Conservation (phyloP, 2,797 vertebrate genomes). For the Pristis pectinata region DNA sequence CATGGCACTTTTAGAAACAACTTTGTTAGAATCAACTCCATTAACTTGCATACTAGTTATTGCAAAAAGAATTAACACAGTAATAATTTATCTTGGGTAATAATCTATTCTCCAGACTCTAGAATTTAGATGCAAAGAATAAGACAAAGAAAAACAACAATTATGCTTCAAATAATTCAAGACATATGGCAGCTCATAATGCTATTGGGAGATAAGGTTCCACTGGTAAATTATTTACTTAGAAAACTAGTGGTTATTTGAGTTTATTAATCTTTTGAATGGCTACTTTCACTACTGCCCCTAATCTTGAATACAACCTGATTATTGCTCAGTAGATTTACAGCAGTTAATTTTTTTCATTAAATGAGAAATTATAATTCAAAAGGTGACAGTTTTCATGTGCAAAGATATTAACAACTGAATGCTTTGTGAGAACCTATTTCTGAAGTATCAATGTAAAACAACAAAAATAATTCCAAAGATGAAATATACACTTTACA, state of each 20-base stretch:
- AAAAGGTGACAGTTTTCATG: background rate
- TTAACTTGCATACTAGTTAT: background rate
- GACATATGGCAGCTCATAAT: background rate
- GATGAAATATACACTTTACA: background rate
- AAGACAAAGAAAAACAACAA: background rate
- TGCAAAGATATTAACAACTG: background rate
- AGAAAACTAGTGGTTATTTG: background rate
- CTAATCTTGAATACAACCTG: background rate
- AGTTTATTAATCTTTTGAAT: background rate
- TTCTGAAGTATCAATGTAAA: background rate
- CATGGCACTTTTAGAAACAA: slow-evolving; percentile 10
- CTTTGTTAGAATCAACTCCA: background rate
- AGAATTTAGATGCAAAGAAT: background rate
- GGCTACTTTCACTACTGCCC: background rate
- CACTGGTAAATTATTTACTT: background rate
- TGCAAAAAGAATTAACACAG: background rate
- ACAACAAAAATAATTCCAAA: background rate
- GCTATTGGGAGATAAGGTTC: background rate
- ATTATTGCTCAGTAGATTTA: background rate
- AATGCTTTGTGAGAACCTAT: background rate
- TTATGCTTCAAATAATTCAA: background rate
- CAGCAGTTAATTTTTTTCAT: background rate
- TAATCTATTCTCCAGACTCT: background rate
- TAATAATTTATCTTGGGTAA: background rate
- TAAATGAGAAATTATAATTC: background rate